A percentile compares a stretch with the other conserved stretches of the same genome.
Evolutionary conservation across 2,113 vertebrate genomes (phyloP).

Genomic region (Hiodon tergisus): DNA sequence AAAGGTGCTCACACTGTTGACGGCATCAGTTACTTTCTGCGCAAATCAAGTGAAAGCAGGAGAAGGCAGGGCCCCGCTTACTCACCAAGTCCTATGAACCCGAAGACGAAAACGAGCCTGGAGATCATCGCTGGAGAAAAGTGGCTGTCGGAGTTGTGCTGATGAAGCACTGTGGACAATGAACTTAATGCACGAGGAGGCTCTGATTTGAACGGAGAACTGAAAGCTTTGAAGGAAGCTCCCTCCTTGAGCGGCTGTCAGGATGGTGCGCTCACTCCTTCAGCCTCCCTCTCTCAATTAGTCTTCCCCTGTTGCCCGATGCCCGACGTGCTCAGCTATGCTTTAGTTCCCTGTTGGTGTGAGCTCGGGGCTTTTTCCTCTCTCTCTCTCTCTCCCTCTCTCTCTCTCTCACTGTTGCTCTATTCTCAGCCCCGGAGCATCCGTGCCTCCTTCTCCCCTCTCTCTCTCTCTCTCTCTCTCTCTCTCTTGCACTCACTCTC

Average conservation of each 20-base stretch:
- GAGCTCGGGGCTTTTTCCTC: slow-evolving; percentile 9
- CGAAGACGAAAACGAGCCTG: slow-evolving; percentile 27
- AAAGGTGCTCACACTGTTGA: background rate
- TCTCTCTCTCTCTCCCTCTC: background rate
- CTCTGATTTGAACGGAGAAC: slow-evolving; percentile 10
- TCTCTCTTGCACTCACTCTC: slow-evolving; percentile 10
- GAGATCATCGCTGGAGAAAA: slow-evolving; percentile 27
- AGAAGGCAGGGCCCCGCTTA: slow-evolving; percentile 1
- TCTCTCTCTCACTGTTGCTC: slow-evolving; percentile 6
- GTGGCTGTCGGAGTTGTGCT: slow-evolving; percentile 8
- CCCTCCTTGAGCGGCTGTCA: slow-evolving; percentile 8
- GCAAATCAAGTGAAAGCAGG: background rate
- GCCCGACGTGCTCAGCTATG: background rate
- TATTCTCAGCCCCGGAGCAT: too few species aligned
- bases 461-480: slow-evolving; percentile 12
- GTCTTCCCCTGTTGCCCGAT: background rate
- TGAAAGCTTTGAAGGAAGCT: background rate
- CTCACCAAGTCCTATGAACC: slow-evolving; percentile 36
- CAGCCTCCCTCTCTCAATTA: background rate
- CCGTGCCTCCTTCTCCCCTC: background rate
- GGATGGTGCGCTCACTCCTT: background rate
- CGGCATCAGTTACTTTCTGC: background rate
- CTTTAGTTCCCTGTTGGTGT: slow-evolving; percentile 10
- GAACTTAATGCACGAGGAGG: background rate
- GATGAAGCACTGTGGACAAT: background rate